Base-by-base conservation (phyloP, 2,888 invertebrate genomes). In the Philaethria dido region DNA sequence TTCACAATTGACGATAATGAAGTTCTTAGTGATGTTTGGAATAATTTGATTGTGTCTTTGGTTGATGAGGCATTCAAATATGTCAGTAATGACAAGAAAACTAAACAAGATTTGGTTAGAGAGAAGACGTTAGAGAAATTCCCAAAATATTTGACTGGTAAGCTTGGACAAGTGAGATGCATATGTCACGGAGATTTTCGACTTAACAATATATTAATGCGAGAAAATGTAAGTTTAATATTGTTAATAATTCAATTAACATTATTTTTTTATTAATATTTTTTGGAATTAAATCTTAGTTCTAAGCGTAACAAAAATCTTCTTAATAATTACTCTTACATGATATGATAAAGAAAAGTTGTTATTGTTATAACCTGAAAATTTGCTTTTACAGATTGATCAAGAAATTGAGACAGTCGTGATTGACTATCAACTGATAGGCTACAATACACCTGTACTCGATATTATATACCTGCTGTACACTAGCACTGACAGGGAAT, bases 101-200 rank as follows among this genome's bases (percentile, higher is more conserved):
- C 45, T 47, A 79, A 76, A 68, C 73, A 78, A 22, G 71, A 68
- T 13, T 64, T 69, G 9, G 75, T 68, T 42, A 57, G 78, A n/a
- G 57, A 65, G n/a, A 69, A 44, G 16, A 68, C 73, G 0, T 57
- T 72, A 33, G 69, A 77, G 3, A 81, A 74, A 62, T 77, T 73
- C 70, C 62, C 66, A 3, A 71, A 73, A 52, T 80, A 78, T 64
- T 64, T 77, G 5, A 62, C 33, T 0, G 74, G 77, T n/a, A 52
- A 68, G 6, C 61, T 64, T 0, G 66, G 72, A 4, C 68, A 68
- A 3, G 69, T 68, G 4, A 64, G 70, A 16, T 79, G 79, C 36
- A 64, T 83, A n/a, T 78, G 79, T 29, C 83, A 85, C 50, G 80
- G 80, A 2, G 84, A 84, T 63, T 80, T 72, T 16, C 76, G 79